Base-by-base conservation (phyloP, 2,797 vertebrate species). In the Centroberyx gerrardi region DNA sequence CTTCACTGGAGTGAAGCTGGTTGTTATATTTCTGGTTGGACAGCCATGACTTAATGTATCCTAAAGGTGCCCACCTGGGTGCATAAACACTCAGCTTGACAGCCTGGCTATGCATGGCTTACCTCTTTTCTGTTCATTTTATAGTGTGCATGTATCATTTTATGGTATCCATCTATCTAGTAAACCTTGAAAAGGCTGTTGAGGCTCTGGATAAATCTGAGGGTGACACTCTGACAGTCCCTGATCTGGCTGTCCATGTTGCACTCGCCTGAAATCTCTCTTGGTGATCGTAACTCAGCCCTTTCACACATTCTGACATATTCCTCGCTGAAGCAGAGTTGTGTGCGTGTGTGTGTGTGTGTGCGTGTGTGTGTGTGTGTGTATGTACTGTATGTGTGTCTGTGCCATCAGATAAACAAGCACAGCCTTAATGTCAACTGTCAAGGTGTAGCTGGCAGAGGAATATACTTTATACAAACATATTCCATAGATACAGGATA, bases 141-240 rank as follows among this genome's bases (percentile, higher is more conserved):
- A 88, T 78, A 68, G 86, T 4, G 52, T 60, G 78, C 85, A 81
- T 89, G 84, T 76, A 81, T 92, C 85, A 84, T 81, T 88, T 87
- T 76, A 82, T 87, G 82, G 84, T 85, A 77, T 70, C 87, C 87
- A 90, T 92, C 89, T 83, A 82, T 92, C 83, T 87, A 54, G 60
- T 78, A 87, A 88, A 90, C 91, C 90, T 90, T 89, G 90, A 89
- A 78, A 86, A 84, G 87, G 83, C 86, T 78, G 88, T 68, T 73
- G 79, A 88, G 78, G 82, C 76, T 29, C 31, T 0, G 71, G 80
- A 92, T 90, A 87, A 91, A 91, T 89, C 83, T 88, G 78, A 71
- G 72, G 73, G 79, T 74, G 85, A 90, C 82, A 80, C 83, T 74
- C 68, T 87, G 88, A 90, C 92, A 89, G 83, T 78, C 84, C 79